These are phyloP conservation scores for Sinocyclocheilus rhinocerous DNA, from an alignment of 2,113 vertebrate species.

Conservation along the genomic window DNA sequence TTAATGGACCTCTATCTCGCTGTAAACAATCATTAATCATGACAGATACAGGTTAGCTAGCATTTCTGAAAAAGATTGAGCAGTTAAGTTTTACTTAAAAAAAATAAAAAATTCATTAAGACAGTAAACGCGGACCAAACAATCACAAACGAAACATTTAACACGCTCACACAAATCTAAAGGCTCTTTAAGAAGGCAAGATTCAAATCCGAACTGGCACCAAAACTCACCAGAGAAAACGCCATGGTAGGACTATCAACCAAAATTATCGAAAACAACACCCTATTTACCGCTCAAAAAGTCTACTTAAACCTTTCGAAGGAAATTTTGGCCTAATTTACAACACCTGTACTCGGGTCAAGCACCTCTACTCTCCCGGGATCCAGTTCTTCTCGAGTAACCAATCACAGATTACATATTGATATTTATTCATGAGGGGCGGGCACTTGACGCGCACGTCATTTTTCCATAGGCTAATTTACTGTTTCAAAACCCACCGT, in stretches of 20 bases:
- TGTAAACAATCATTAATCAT: not conserved
- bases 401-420: constrained; percentile 45
- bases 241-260: constrained; percentile 69
- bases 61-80: not conserved
- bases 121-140: not conserved
- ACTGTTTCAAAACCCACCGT: not conserved
- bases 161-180: not conserved
- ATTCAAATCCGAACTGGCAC: not conserved
- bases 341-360: constrained; percentile 64
- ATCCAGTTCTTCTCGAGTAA: not conserved
- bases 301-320: constrained; percentile 65
- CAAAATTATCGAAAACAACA: constrained; percentile 60
- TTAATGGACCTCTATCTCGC: not conserved
- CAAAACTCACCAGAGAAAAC: constrained; percentile 78
- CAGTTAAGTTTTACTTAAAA: not conserved
- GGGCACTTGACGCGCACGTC: not conserved
- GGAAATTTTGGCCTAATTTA: constrained; percentile 64
- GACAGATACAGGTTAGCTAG: not conserved
- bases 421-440: not conserved
- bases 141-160: not conserved
- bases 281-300: not conserved
- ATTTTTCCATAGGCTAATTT: not conserved
- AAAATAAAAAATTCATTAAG: not conserved
- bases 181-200: not conserved
- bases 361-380: not conserved